Percentiles rank a stretch among this genome's conserved stretches.
These are phyloP conservation scores for Psilanteris sp. DNA, from an alignment of 1,140 invertebrate species.

Conservation along the genomic window DNA sequence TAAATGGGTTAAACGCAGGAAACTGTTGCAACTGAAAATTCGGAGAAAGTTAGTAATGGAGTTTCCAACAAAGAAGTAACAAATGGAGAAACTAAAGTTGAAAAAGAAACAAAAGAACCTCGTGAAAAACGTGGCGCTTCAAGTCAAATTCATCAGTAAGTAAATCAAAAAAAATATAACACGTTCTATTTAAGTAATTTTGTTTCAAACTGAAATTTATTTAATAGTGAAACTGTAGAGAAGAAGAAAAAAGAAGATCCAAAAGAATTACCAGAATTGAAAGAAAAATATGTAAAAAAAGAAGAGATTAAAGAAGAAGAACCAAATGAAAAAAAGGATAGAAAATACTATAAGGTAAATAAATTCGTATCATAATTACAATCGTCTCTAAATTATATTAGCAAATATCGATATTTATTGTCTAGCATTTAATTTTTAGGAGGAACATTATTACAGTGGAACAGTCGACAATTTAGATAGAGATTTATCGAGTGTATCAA, in stretches of 20 bases:
- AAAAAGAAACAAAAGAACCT: constrained; percentile 77
- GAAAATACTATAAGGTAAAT: constrained; percentile 48
- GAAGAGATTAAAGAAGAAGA: constrained; percentile 56
- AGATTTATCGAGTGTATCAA: constrained; percentile 79
- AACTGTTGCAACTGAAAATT: constrained; percentile 60
- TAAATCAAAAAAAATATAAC: no score
- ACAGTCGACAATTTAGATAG: constrained; percentile 76
- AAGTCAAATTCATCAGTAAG: constrained; percentile 73
- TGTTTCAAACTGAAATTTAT: no score
- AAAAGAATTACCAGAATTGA: constrained; percentile 39
- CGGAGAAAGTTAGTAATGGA: constrained; percentile 76
- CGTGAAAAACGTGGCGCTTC: constrained; percentile 73
- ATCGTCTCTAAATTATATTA: constrained; percentile 1
- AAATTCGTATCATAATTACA: no score
- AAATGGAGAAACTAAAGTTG: constrained; percentile 72
- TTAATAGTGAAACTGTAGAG: constrained; percentile 29
- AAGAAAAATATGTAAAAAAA: constrained; percentile 55
- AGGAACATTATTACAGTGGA: constrained; percentile 80
- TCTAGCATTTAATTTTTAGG: no score
- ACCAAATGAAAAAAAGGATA: constrained; percentile 40
- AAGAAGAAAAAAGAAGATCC: constrained; percentile 54
- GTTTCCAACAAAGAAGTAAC: constrained; percentile 74
- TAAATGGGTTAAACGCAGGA: constrained; percentile 72
- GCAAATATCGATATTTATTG: no score
- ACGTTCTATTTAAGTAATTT: no score